Conservation (phyloP, 2,113 vertebrate genomes). For the Semnornis frantzii region DNA sequence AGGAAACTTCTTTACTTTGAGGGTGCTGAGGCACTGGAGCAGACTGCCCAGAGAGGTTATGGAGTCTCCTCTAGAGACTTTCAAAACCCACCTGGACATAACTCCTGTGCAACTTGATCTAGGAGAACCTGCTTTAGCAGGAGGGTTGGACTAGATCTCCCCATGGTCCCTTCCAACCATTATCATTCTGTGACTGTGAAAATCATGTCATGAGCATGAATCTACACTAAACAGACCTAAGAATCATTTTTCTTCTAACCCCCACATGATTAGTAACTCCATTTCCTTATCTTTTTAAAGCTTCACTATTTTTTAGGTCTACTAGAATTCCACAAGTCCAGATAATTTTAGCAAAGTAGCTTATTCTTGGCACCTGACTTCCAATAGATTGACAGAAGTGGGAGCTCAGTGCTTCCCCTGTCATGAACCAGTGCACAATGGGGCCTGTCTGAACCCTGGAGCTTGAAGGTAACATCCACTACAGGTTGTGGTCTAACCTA, state of each 20-base stretch:
- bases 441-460: rapidly evolving
- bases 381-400: not conserved
- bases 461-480: not conserved
- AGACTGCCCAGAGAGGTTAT: no score
- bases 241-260: not conserved
- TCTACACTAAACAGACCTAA: not conserved
- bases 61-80: no score
- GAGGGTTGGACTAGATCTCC: no score
- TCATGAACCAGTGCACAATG: rapidly evolving
- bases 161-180: no score
- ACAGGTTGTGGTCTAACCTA: not conserved
- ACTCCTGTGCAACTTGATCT: no score
- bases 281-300: not conserved
- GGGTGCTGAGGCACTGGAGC: no score
- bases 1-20: no score
- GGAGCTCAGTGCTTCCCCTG: not conserved
- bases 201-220: not conserved
- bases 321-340: not conserved
- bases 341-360: not conserved
- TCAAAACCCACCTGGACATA: no score
- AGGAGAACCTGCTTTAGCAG: no score
- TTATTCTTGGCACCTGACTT: not conserved
- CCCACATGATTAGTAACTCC: not conserved
- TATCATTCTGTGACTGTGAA: no score
- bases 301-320: not conserved